Evolutionary conservation across 2,888 invertebrate genomes (phyloP).

Genomic region (Esperia sulphurella): DNA sequence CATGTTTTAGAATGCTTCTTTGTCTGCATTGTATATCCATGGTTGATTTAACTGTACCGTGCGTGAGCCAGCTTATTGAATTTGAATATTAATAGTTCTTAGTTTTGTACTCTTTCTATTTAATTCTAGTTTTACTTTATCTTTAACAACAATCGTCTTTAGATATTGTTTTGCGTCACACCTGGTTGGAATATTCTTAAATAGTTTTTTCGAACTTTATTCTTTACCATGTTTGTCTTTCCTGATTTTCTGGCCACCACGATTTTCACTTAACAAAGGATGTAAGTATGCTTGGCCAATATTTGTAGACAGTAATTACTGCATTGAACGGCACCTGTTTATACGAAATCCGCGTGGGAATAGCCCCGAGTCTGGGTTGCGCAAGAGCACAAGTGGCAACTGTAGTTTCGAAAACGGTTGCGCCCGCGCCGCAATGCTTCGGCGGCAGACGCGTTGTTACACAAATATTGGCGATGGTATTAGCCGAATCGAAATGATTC

Average conservation of each 20-base stretch:
- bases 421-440: conserved; percentile 29
- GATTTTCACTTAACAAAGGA: background rate
- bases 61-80: background rate
- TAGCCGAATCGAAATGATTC: background rate
- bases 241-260: background rate
- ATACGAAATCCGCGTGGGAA: conserved; percentile 78
- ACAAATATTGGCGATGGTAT: conserved; percentile 11
- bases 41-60: background rate
- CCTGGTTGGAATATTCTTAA: too few relatives aligned
- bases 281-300: conserved; percentile 17
- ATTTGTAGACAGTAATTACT: conserved; percentile 46
- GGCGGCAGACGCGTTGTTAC: conserved; percentile 26
- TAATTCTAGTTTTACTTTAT: background rate
- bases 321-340: conserved; percentile 62
- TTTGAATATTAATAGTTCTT: background rate
- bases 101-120: background rate
- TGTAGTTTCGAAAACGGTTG: conserved; percentile 34
- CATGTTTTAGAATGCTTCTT: background rate
- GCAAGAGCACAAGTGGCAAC: conserved; percentile 38
- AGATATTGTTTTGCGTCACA: too few relatives aligned
- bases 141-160: background rate
- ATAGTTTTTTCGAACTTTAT: background rate
- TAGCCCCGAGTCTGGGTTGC: conserved; percentile 54
- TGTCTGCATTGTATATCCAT: background rate
- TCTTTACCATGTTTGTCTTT: background rate